These are phyloP conservation scores for Tipula helvola DNA, from an alignment of 2,888 invertebrate genomes.

Conservation along the genomic window DNA sequence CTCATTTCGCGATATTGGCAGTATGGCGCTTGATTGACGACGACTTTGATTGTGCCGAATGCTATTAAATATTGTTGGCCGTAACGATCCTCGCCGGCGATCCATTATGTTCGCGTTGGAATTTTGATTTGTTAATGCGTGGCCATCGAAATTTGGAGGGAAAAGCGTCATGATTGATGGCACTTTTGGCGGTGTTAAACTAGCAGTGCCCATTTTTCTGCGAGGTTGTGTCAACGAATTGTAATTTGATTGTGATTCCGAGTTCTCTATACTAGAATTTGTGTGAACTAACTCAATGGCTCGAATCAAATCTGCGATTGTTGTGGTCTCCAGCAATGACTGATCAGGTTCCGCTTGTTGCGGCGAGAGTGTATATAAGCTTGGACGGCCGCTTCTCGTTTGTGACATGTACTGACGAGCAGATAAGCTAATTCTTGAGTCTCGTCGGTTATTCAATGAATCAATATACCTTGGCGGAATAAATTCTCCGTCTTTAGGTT, in stretches of 20 bases:
- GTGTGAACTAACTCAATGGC: slow-evolving; percentile 59
- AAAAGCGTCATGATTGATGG: slow-evolving; percentile 39
- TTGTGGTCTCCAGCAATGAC: slow-evolving; percentile 62
- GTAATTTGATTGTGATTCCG: background rate
- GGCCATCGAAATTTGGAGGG: slow-evolving; percentile 25
- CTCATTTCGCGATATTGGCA: background rate
- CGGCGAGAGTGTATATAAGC: slow-evolving; percentile 32
- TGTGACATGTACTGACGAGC: slow-evolving; percentile 20
- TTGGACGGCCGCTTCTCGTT: slow-evolving; percentile 37
- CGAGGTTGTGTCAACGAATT: slow-evolving; percentile 26
- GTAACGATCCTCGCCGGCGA: slow-evolving; percentile 22
- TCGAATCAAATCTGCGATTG: slow-evolving; percentile 67
- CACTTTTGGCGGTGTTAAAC: slow-evolving; percentile 37
- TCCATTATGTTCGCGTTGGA: slow-evolving; percentile 11
- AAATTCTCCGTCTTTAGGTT: slow-evolving; percentile 9
- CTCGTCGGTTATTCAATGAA: slow-evolving; percentile 13
- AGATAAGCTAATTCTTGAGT: slow-evolving; percentile 13
- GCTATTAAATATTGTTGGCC: slow-evolving; percentile 17
- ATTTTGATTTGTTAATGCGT: background rate
- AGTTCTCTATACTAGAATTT: slow-evolving; percentile 13
- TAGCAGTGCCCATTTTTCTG: slow-evolving; percentile 42
- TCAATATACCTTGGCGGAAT: slow-evolving; percentile 13
- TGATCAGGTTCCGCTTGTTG: slow-evolving; percentile 24
- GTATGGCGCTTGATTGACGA: slow-evolving; percentile 26
- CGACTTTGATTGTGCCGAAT: background rate